Conservation (phyloP, 1,140 invertebrate species). For the Euura lappo region DNA sequence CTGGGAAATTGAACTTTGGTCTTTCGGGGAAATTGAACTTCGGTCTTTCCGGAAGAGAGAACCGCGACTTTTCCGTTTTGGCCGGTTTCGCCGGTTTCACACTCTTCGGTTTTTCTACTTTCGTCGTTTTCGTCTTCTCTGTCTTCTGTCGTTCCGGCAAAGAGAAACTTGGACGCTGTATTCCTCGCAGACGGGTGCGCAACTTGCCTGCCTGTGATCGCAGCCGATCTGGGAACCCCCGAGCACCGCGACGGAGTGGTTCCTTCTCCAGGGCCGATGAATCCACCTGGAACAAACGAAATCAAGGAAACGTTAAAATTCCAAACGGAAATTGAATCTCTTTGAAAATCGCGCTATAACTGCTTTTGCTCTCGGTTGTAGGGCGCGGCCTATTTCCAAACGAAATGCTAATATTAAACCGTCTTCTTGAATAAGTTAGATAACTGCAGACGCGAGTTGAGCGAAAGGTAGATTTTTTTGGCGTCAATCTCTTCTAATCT, state of each 20-base stretch:
- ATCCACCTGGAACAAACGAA: conserved; percentile 58
- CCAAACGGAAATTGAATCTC: neutral
- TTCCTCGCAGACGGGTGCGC: conserved; percentile 48
- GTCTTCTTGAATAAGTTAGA: conserved; percentile 1
- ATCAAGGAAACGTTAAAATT: conserved; percentile 3
- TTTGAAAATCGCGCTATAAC: neutral
- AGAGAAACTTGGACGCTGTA: conserved; percentile 51
- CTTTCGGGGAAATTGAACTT: conserved; percentile 60
- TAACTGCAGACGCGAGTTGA: neutral
- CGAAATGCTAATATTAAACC: conserved; percentile 2
- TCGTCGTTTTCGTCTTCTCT: conserved; percentile 19
- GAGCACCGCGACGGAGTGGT: conserved; percentile 62
- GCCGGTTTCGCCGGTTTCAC: conserved; percentile 25
- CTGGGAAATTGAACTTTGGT: conserved; percentile 67
- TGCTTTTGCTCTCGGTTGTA: neutral
- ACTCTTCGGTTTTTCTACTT: conserved; percentile 35
- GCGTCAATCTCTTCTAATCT: no score
- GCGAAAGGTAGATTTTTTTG: neutral
- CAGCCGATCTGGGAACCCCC: conserved; percentile 49
- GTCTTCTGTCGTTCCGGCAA: conserved; percentile 40
- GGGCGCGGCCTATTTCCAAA: neutral
- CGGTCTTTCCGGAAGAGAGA: conserved; percentile 33
- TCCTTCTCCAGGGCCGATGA: conserved; percentile 68
- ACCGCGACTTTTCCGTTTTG: conserved; percentile 16
- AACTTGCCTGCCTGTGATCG: conserved; percentile 55